Evolutionary conservation across 1,140 invertebrate species (phyloP).

Genomic region (Propsilocerus akamusi): DNA sequence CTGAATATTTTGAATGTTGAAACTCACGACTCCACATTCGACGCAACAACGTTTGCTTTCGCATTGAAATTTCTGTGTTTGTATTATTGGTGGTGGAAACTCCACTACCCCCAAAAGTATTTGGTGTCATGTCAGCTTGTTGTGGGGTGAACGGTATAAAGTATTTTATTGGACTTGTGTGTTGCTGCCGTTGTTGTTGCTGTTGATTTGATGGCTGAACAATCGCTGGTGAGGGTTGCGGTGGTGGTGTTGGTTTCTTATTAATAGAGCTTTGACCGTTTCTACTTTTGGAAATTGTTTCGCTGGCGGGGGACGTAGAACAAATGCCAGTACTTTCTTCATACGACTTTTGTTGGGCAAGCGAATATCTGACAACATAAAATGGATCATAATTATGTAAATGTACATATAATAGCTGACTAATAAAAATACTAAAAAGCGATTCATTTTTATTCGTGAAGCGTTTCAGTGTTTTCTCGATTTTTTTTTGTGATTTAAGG

Average conservation of each 20-base stretch:
- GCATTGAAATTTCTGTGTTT: constrained; percentile 3
- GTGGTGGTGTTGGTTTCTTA: neutral
- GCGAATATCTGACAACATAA: neutral
- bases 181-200: neutral
- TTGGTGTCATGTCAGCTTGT: neutral
- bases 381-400: neutral
- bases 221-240: neutral
- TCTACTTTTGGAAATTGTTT: neutral
- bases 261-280: constrained; percentile 3
- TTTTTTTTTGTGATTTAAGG: too few relatives aligned
- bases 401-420: too few relatives aligned
- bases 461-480: too few relatives aligned
- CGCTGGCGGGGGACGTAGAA: neutral
- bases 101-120: neutral
- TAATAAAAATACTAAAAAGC: too few relatives aligned
- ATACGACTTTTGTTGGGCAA: constrained; percentile 3
- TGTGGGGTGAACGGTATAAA: neutral
- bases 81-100: neutral
- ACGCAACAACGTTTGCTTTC: constrained; percentile 4
- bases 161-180: constrained; percentile 1
- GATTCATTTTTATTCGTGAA: too few relatives aligned
- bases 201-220: neutral
- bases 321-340: neutral
- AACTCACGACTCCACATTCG: constrained; percentile 5
- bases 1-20: neutral